phyloP scores from a whole-genome alignment of 1,140 invertebrate genomes.

The Hypsibius dujardini region DNA sequence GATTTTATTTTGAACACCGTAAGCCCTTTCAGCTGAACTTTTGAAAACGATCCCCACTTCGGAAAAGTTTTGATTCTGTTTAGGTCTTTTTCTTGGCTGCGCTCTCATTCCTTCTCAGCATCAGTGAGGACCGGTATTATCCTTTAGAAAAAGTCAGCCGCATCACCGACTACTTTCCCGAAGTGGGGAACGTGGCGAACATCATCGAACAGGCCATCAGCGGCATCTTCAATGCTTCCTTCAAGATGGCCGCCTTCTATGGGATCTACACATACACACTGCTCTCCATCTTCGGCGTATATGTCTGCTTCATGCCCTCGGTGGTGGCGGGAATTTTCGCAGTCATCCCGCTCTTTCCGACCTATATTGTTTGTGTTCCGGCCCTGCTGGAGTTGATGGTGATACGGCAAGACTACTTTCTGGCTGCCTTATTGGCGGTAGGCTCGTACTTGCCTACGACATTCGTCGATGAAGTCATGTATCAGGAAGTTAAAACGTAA shows the following conservation, averaged over 20 bases:
- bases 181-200: neutral
- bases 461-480: neutral
- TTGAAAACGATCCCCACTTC: neutral
- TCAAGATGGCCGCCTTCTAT: neutral
- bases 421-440: neutral
- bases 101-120: neutral
- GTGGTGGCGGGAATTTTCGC: neutral
- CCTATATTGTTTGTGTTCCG: neutral
- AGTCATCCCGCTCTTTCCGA: neutral
- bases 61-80: neutral
- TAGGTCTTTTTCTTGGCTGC: neutral
- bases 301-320: neutral
- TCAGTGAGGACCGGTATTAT: neutral
- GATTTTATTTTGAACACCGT: conserved; percentile 6
- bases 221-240: neutral
- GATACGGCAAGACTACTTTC: conserved; percentile 5
- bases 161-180: neutral
- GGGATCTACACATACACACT: conserved; percentile 9
- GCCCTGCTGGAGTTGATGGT: neutral
- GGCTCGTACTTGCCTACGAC: neutral
- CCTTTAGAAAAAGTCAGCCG: neutral
- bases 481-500: conserved; percentile 10
- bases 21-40: neutral
- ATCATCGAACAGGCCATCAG: neutral
- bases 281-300: neutral